Evolutionary conservation across 2,113 vertebrate genomes (phyloP).

Genomic region (Triplophysa tibetana): DNA sequence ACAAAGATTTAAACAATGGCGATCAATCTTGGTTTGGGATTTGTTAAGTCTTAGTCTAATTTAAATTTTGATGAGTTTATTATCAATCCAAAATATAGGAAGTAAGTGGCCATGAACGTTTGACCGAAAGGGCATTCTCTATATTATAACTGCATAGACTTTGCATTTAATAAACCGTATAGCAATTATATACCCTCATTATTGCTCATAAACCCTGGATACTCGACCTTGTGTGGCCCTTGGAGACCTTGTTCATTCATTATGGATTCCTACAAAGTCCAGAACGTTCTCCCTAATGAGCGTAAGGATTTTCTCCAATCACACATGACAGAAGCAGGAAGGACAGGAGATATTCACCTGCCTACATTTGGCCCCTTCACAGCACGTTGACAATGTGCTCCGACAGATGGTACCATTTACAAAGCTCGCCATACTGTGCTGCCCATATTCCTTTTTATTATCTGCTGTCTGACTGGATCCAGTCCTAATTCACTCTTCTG

Average conservation of each 20-base stretch:
- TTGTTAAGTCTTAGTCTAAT: too few relatives aligned
- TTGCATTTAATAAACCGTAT: background rate
- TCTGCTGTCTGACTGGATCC: conserved; percentile 41
- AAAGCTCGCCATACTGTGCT: conserved; percentile 27
- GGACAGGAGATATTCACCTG: conserved; percentile 41
- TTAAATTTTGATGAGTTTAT: too few relatives aligned
- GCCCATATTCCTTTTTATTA: conserved; percentile 49
- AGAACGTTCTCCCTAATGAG: conserved; percentile 4
- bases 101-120: too few relatives aligned
- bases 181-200: conserved; percentile 22
- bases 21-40: too few relatives aligned
- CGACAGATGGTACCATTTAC: conserved; percentile 55
- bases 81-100: too few relatives aligned
- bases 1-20: too few relatives aligned
- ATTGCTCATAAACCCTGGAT: conserved; percentile 1
- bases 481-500: conserved; percentile 39
- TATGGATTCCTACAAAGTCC: conserved; percentile 2
- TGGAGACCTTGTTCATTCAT: conserved; percentile 20
- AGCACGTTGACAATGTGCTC: conserved; percentile 30
- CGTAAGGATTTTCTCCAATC: conserved; percentile 1
- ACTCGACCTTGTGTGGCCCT: conserved; percentile 36
- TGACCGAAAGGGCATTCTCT: background rate
- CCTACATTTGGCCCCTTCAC: conserved; percentile 30
- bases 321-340: conserved; percentile 30
- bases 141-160: background rate